Base-by-base conservation (phyloP, 2,888 invertebrate species). In the Sclerodermus sp. region DNA sequence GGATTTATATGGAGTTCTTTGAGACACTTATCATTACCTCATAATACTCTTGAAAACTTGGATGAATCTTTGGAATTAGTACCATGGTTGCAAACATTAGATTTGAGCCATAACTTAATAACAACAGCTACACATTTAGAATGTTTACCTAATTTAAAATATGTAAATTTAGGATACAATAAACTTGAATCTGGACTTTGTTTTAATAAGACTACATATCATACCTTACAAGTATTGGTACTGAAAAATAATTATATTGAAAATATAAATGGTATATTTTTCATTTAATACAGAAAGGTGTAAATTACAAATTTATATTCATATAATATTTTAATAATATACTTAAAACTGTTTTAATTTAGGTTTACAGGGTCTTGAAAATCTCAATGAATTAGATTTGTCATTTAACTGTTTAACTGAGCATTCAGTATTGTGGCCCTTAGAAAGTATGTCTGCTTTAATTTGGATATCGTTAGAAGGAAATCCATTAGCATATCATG, bases 181-280 rank as follows among this genome's bases (percentile, higher is more conserved):
- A 82, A 82, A 62, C 71, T 88, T 41, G 81, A 80, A 29, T 64
- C 66, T 36, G 73, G 86, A 41, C 87, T 88, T 1, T 66, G 64
- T 6, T 83, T 88, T 59, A 83, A 82, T 60, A 80, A 81, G 61
- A 81, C 82, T 50, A 79, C 84, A 12, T 81, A 80, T 49, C 81
- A 80, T 46, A 80, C 81, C 30, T 72, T 86, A 42, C 82, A 83
- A 74, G 76, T 82, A 36, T 73, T 88, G 10, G 81, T 85, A 44
- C 68, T 87, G 42, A 84, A 82, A 58, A 85, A 86, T 70, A 88
- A 88, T 74, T 84, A 83, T 55, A 82, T 88, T 44, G 85, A 86
- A 59, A 82, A 84, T 66, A 73, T 87, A 39, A 71, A 76, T 57
- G 85, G 84, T 72, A 64, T 39, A 38, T 42, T 41, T 53, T 13